Percentiles rank a stretch among this genome's conserved stretches.
phyloP scores from a whole-genome alignment of 2,888 invertebrate species.

The Agrochola litura region DNA sequence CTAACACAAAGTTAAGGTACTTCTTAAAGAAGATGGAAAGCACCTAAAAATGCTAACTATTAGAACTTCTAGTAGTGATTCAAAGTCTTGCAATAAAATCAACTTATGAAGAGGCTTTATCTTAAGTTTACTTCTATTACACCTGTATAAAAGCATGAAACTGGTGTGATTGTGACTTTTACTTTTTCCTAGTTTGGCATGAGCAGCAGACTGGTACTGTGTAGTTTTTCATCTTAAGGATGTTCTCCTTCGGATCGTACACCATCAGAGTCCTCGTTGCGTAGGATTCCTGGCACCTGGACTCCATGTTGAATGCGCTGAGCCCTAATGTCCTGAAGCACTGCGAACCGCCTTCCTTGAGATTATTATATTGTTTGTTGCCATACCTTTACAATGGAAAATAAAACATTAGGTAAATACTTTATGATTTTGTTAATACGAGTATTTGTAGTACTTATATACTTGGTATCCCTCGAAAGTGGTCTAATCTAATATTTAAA shows the following conservation, averaged over 20 bases:
- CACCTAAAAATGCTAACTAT: background rate
- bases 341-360: background rate
- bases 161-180: background rate
- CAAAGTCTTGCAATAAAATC: background rate
- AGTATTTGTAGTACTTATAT: too few species aligned
- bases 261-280: constrained; percentile 21
- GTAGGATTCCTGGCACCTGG: constrained; percentile 8
- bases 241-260: constrained; percentile 5
- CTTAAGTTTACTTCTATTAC: background rate
- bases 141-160: background rate
- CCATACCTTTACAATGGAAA: constrained; percentile 8
- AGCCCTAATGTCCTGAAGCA: constrained; percentile 33
- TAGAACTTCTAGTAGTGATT: background rate
- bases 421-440: background rate
- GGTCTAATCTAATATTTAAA: background rate
- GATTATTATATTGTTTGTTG: background rate
- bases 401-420: background rate
- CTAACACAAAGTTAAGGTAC: background rate
- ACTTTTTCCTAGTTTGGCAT: constrained; percentile 3
- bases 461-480: background rate
- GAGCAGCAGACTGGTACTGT: constrained; percentile 42
- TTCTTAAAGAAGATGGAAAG: background rate
- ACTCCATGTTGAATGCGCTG: background rate
- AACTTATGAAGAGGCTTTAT: background rate
- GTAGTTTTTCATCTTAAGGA: constrained; percentile 10